Evolutionary conservation across 2,888 invertebrate species (phyloP).

Genomic region (Caenorhabditis sulstoni): DNA sequence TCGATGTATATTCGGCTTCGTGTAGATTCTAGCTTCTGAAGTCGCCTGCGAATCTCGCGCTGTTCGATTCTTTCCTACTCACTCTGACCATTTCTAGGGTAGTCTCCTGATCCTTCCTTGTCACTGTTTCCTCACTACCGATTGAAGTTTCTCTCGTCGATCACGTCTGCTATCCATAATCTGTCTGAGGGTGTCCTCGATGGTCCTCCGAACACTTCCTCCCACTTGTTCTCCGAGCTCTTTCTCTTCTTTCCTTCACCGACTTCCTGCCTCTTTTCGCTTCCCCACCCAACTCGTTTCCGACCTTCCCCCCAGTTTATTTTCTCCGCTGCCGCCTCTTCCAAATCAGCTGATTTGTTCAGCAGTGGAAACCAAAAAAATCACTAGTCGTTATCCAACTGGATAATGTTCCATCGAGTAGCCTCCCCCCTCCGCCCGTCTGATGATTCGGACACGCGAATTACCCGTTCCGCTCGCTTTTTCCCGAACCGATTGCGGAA

Average conservation of each 20-base stretch:
- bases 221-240: background rate
- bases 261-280: background rate
- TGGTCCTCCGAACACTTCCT: background rate
- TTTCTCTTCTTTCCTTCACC: background rate
- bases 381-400: slow-evolving; percentile 39
- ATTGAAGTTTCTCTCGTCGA: no score
- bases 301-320: background rate
- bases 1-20: no score
- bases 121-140: background rate
- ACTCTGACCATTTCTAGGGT: no score
- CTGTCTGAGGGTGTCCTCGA: no score
- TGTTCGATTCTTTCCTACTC: no score
- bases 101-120: no score
- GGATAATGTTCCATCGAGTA: slow-evolving; percentile 52
- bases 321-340: no score
- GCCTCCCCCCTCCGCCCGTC: no score
- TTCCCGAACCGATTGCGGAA: slow-evolving; percentile 38
- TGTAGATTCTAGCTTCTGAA: no score
- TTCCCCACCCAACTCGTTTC: slow-evolving; percentile 9
- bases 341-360: slow-evolving; percentile 37
- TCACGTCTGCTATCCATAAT: background rate
- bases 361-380: slow-evolving; percentile 18
- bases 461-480: slow-evolving; percentile 42
- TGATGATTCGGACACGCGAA: slow-evolving; percentile 24
- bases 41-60: no score